A percentile compares a stretch with the other conserved stretches of the same genome.
Conservation (phyloP, 2,797 vertebrate genomes). For the Dallia pectoralis region DNA sequence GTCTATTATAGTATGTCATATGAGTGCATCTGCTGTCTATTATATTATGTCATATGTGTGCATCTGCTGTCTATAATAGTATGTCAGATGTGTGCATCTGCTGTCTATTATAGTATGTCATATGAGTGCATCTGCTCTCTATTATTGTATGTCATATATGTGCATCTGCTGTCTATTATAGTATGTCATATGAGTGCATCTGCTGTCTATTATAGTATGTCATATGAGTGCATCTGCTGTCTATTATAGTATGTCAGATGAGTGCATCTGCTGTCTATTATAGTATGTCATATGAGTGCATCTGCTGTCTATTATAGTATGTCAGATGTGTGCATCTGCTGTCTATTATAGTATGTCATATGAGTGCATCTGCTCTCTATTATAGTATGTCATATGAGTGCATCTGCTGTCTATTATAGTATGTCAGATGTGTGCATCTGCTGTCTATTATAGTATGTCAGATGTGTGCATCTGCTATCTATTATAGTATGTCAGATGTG, state of each 20-base stretch:
- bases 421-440: constrained; percentile 54
- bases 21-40: constrained; percentile 48
- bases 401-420: constrained; percentile 54
- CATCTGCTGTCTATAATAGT: constrained; percentile 54
- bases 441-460: constrained; percentile 56
- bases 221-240: constrained; percentile 51
- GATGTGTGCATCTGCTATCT: constrained; percentile 48
- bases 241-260: constrained; percentile 54
- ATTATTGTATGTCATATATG: constrained; percentile 54
- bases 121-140: constrained; percentile 48
- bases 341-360: constrained; percentile 55
- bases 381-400: constrained; percentile 55
- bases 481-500: constrained; percentile 54
- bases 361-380: constrained; percentile 48
- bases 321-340: constrained; percentile 52
- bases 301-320: constrained; percentile 54
- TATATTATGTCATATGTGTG: constrained; percentile 55
- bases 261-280: constrained; percentile 52
- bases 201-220: constrained; percentile 55
- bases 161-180: constrained; percentile 53
- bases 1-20: constrained; percentile 55
- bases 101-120: constrained; percentile 56
- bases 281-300: constrained; percentile 56
- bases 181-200: constrained; percentile 56
- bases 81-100: constrained; percentile 54